Conservation (phyloP, 2,797 vertebrate species). For the Garrulus glandarius region DNA sequence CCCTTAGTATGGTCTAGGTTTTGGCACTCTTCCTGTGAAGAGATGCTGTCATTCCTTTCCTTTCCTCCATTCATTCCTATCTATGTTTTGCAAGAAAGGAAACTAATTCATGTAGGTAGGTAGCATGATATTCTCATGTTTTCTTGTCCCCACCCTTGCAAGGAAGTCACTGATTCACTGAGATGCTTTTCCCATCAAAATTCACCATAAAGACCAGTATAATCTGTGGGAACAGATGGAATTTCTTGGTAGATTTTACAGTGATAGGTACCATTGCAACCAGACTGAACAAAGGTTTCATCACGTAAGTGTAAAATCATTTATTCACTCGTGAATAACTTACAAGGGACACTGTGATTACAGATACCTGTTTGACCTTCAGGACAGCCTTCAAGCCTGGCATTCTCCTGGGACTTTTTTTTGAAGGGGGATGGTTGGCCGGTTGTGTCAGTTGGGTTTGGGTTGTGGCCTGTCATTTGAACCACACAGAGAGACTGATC, state of each 20-base stretch:
- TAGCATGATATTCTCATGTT: fast-evolving
- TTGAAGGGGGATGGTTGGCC: neutral
- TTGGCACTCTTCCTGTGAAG: neutral
- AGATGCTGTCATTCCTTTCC: neutral
- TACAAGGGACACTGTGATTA: neutral
- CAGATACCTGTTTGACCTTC: neutral
- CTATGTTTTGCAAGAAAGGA: neutral
- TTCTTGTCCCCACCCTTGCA: neutral
- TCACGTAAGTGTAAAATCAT: neutral
- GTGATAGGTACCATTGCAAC: neutral
- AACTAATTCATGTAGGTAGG: neutral
- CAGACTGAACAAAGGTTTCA: neutral
- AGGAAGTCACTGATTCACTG: neutral
- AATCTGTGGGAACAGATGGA: neutral
- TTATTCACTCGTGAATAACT: neutral
- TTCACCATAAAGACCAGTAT: neutral
- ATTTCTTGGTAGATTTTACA: neutral
- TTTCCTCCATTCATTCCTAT: neutral
- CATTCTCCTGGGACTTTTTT: neutral
- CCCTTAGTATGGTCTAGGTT: neutral
- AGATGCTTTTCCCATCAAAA: neutral
- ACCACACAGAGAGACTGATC: neutral
- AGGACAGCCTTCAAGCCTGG: neutral
- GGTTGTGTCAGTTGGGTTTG: neutral
- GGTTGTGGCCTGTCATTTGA: neutral